These are phyloP conservation scores for Acanthosepion pharaonis DNA, from an alignment of 2,888 invertebrate species.

Conservation along the genomic window DNA sequence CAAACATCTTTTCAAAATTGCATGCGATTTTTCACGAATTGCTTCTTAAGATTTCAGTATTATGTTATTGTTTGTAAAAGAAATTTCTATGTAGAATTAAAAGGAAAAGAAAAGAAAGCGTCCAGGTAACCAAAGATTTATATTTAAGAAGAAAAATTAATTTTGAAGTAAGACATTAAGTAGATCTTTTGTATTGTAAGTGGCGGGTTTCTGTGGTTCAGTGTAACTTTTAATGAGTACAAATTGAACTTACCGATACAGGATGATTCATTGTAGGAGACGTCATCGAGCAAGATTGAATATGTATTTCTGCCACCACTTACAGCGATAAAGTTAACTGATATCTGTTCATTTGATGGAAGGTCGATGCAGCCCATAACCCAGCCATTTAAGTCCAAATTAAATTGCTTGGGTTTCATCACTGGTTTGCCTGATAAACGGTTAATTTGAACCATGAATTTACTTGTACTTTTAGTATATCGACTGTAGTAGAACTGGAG, in stretches of 20 bases:
- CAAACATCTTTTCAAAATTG: too few relatives aligned
- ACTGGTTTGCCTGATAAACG: rapidly evolving
- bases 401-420: not conserved
- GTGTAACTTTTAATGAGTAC: not conserved
- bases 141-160: too few relatives aligned
- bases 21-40: too few relatives aligned
- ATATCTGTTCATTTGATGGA: not conserved
- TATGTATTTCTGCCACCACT: not conserved
- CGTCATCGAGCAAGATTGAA: not conserved
- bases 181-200: too few relatives aligned
- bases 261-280: not conserved
- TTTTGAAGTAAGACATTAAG: too few relatives aligned
- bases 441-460: not conserved
- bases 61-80: too few relatives aligned
- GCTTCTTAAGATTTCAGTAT: too few relatives aligned
- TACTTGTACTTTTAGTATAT: not conserved
- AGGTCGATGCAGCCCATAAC: not conserved
- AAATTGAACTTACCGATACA: not conserved
- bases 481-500: not conserved
- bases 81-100: too few relatives aligned
- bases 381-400: not conserved
- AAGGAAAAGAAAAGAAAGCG: too few relatives aligned
- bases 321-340: not conserved
- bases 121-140: too few relatives aligned
- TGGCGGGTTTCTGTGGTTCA: too few relatives aligned